Base-by-base conservation (phyloP, 2,797 vertebrate genomes). In the Synanceia verrucosa region DNA sequence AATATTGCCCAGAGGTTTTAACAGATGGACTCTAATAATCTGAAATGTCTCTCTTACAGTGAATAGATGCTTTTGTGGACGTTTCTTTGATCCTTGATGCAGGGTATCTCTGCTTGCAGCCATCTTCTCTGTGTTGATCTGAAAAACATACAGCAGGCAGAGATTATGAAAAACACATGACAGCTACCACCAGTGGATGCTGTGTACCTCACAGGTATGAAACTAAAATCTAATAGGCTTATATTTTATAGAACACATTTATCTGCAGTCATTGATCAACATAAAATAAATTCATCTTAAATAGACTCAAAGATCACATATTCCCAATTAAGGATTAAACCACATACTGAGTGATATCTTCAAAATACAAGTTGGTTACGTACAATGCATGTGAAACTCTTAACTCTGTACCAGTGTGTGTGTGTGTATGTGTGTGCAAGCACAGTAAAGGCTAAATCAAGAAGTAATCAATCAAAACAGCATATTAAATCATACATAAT, bases 41-140 rank as follows among this genome's bases (percentile, higher is more conserved):
- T n/a, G n/a, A n/a, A n/a, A n/a, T 41, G 39, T 47, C 34, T 70
- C 50, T 78, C 21, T 77, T 47, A 33, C 19, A 33, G 23, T 28
- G 26, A 44, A 12, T 18, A 1, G 68, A 72, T 48, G 59, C 21
- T 65, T 70, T 50, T n/a, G 16, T 2, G 19, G 78, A 63, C 0
- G 16, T 41, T 43, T 21, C 44, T 65, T 51, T 76, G 13, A 59
- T 67, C 65, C 29, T 63, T 33, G 41, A 51, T 28, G 60, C 70
- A n/a, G 62, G 65, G 58, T 53, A 1, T 56, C 60, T 77, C 68
- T 78, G 65, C 70, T 78, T 65, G 68, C 56, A 60, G 79, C 14
- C 73, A 34, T 78, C 72, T n/a, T 85, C 69, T 73, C 78, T 68
- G 78, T 70, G 73, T 84, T 82, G 33, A 86, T 78, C 87, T 91